phyloP scores from a whole-genome alignment of 1,140 invertebrate genomes.

The Penaeus indicus region DNA sequence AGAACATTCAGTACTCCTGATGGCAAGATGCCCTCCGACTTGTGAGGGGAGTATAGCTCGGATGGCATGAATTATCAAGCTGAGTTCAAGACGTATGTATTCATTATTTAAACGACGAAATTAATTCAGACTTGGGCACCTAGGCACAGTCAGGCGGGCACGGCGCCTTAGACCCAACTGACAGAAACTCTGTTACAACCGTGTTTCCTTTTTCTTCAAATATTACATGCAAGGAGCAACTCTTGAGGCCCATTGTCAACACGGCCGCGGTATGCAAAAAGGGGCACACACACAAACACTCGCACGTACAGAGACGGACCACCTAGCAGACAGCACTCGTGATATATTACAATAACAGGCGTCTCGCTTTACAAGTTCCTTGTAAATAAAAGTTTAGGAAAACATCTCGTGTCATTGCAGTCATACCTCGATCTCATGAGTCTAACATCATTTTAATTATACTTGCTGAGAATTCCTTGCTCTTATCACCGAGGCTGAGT shows the following conservation, averaged over 20 bases:
- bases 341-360: too few species aligned
- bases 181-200: constrained; percentile 55
- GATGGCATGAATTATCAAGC: too few species aligned
- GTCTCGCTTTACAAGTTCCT: too few species aligned
- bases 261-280: constrained; percentile 12
- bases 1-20: too few species aligned
- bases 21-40: too few species aligned
- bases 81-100: too few species aligned
- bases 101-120: too few species aligned
- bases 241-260: constrained; percentile 45
- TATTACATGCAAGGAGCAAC: constrained; percentile 42
- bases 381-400: background rate
- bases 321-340: too few species aligned
- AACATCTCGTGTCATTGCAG: constrained; percentile 24
- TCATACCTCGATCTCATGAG: constrained; percentile 45
- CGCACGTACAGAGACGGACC: too few species aligned
- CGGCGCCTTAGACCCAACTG: constrained; percentile 44
- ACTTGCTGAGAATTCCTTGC: background rate
- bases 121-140: background rate
- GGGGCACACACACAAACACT: too few species aligned
- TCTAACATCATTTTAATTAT: constrained; percentile 36
- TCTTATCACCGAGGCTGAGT: constrained; percentile 17
- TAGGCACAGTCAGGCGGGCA: background rate
- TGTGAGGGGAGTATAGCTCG: too few species aligned
- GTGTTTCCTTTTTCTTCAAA: constrained; percentile 57